phyloP scores from a whole-genome alignment of 2,113 vertebrate genomes.

The Seriola dumerili region DNA sequence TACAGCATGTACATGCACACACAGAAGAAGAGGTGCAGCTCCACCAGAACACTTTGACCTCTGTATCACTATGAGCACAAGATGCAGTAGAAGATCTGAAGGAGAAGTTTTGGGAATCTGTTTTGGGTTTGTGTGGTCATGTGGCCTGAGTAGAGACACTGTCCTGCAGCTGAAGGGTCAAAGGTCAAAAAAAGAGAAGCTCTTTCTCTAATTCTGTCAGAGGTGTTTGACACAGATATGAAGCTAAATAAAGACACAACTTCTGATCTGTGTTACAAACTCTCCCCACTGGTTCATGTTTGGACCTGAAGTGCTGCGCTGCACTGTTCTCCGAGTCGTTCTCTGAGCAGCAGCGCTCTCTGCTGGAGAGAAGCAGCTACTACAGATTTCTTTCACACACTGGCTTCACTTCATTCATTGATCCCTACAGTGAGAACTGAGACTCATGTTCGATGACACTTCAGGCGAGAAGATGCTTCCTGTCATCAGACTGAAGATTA shows the following conservation, averaged over 20 bases:
- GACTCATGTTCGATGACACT: constrained; percentile 11
- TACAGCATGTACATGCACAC: neutral
- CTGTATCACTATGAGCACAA: neutral
- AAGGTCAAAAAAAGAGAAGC: neutral
- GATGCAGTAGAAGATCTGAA: neutral
- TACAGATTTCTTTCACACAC: constrained; percentile 7
- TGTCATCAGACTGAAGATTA: neutral
- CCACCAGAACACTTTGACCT: constrained; percentile 6
- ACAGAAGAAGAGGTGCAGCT: neutral
- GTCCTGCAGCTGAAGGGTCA: neutral
- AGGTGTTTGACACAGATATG: neutral
- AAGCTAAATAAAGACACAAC: constrained; percentile 8
- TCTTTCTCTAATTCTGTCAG: neutral
- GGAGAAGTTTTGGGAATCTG: neutral
- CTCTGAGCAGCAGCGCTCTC: constrained; percentile 57
- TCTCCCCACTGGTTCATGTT: neutral
- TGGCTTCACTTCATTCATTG: neutral
- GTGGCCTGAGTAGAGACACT: neutral
- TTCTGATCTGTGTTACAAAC: neutral
- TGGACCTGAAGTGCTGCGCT: neutral
- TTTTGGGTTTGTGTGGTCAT: neutral
- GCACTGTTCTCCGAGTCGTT: neutral
- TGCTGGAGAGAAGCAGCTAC: constrained; percentile 54
- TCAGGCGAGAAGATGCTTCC: neutral
- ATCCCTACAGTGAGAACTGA: neutral